phyloP scores from a whole-genome alignment of 2,888 invertebrate species.

The Cataglyphis altisquamis region DNA sequence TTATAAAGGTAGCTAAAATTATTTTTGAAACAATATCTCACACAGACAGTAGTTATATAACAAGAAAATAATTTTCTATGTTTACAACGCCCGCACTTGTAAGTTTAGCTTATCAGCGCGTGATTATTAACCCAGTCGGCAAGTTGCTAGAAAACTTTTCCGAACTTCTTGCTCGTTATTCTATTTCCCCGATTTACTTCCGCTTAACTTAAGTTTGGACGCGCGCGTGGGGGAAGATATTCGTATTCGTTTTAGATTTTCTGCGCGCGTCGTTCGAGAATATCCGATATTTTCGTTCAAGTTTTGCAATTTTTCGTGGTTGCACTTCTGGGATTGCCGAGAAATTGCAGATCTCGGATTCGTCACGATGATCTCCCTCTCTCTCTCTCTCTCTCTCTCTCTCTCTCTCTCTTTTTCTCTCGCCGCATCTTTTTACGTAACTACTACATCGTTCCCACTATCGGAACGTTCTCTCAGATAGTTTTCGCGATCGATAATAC shows the following conservation, averaged over 20 bases:
- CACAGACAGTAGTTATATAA: not conserved
- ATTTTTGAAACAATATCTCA: not conserved
- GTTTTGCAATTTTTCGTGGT: conserved; percentile 54
- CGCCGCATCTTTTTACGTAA: conserved; percentile 43
- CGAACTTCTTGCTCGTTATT: not conserved
- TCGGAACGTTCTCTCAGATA: conserved; percentile 46
- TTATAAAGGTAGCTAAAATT: not conserved
- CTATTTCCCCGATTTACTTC: conserved; percentile 7
- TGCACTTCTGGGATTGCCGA: conserved; percentile 70
- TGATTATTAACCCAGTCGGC: conserved; percentile 2
- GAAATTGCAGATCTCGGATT: conserved; percentile 77
- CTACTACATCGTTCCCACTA: conserved; percentile 55
- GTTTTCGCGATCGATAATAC: conserved; percentile 57
- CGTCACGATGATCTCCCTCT: conserved; percentile 69
- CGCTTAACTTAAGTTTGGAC: not conserved
- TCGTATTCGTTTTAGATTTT: conserved; percentile 48
- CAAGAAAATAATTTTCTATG: not conserved
- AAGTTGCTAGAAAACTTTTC: conserved; percentile 1
- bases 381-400: not conserved
- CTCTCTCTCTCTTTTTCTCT: not conserved
- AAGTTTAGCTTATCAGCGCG: not conserved
- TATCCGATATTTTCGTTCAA: conserved; percentile 58
- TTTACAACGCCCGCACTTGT: not conserved
- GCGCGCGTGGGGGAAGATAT: not conserved
- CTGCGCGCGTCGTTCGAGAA: conserved; percentile 49